Evolutionary conservation across 2,797 vertebrate genomes (phyloP).

Genomic region (Salmo trutta): DNA sequence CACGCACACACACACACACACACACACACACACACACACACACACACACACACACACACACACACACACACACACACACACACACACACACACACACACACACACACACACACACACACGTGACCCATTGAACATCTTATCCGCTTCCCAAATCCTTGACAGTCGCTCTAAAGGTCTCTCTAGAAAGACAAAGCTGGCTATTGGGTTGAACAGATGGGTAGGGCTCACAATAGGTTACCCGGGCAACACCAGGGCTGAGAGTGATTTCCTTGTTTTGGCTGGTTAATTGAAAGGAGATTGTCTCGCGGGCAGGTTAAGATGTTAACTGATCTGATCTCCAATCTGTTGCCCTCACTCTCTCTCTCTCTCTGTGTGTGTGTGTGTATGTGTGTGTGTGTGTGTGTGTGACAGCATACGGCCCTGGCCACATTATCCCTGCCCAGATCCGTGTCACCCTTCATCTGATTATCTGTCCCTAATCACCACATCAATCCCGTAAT

Average conservation of each 20-base stretch:
- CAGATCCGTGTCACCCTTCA: conserved; percentile 56
- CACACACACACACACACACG: not conserved
- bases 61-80: not conserved
- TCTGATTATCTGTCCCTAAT: conserved; percentile 62
- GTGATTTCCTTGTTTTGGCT: conserved; percentile 70
- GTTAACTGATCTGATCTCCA: conserved; percentile 63
- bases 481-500: conserved; percentile 55
- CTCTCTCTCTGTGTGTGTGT: conserved; percentile 13
- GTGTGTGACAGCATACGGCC: conserved; percentile 10
- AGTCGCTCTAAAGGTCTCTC: not conserved
- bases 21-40: not conserved
- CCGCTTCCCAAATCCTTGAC: not conserved
- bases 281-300: conserved; percentile 74
- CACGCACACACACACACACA: not conserved
- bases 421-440: conserved; percentile 50
- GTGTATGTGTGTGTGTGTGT: conserved; percentile 17
- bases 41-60: not conserved
- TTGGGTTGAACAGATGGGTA: conserved; percentile 64
- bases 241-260: conserved; percentile 61
- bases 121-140: too few relatives aligned
- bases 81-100: not conserved
- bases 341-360: conserved; percentile 59
- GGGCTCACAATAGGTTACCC: conserved; percentile 55
- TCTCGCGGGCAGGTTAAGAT: conserved; percentile 70
- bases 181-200: conserved; percentile 6